Base-by-base conservation (phyloP, 1,140 invertebrate genomes). In the Maniola jurtina region DNA sequence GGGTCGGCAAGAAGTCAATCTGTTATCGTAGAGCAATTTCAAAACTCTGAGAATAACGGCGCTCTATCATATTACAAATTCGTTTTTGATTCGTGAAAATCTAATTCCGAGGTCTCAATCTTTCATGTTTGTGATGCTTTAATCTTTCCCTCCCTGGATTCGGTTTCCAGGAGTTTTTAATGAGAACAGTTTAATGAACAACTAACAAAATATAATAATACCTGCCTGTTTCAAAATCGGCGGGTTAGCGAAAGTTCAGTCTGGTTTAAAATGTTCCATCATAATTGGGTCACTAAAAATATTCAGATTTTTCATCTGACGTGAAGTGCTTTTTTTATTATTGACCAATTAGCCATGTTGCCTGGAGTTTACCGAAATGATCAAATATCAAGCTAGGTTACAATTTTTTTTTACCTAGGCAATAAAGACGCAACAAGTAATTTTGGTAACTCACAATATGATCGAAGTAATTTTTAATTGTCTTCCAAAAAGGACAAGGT, bases 41-140 rank as follows among this genome's bases (percentile, higher is more conserved):
- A 76, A 79, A 88, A 85, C 71, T 86, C 80, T 67, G 76, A 69
- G 79, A 86, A 83, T 80, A 81, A 81, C 77, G 77, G 74, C 73
- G 79, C 74, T 89, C 83, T 89, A 86, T 89, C 85, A 84, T 84
- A 80, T 86, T 88, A 86, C 83, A 86, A 88, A 87, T 86, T 85
- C 77, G 83, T 88, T 83, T 82, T 83, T 83, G 80, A 84, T 88
- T 89, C 80, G 73, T 83, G 83, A 83, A 88, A 86, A 82, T 83
- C 82, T 87, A 81, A 86, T 82, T 83, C 72, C 54, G 73, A 74
- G 66, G 75, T 77, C 68, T 74, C 67, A 68, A 71, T 79, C 70
- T 83, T 81, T 83, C 75, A 77, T 73, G 76, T 84, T 76, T 71
- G 64, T 74, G 47, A 71, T 61, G 73, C 73, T 84, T 84, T 85